Percentiles rank a stretch among this genome's conserved stretches.
Conservation (phyloP, 2,113 vertebrate species). For the Callocephalon fimbriatum region DNA sequence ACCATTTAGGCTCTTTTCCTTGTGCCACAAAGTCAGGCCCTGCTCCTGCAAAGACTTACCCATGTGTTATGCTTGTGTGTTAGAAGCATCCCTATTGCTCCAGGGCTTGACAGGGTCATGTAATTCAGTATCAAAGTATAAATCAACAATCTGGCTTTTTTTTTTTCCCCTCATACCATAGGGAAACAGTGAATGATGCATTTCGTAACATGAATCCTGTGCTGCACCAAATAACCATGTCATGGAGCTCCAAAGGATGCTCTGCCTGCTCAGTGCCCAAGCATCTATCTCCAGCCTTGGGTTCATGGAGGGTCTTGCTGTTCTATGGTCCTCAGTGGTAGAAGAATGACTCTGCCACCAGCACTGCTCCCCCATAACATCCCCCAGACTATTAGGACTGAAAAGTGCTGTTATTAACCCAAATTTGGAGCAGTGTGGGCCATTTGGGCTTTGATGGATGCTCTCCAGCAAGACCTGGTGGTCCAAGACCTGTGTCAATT, state of each 20-base stretch:
- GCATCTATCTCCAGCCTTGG: background rate
- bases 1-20: background rate
- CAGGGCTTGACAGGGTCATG: accelerated
- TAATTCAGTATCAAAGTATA: background rate
- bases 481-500: background rate
- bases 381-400: background rate
- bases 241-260: background rate
- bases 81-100: background rate
- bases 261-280: background rate
- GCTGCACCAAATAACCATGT: accelerated
- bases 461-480: background rate
- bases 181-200: background rate
- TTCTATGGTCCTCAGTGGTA: accelerated
- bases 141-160: background rate
- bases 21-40: background rate
- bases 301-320: accelerated
- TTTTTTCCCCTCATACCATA: background rate
- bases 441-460: background rate
- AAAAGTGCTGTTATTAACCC: background rate
- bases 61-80: accelerated
- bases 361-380: accelerated
- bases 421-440: background rate
- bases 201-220: background rate
- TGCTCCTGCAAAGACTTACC: background rate
- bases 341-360: background rate